These are phyloP conservation scores for Pyrocephalus nanus DNA, from an alignment of 2,797 vertebrate genomes.

Conservation along the genomic window DNA sequence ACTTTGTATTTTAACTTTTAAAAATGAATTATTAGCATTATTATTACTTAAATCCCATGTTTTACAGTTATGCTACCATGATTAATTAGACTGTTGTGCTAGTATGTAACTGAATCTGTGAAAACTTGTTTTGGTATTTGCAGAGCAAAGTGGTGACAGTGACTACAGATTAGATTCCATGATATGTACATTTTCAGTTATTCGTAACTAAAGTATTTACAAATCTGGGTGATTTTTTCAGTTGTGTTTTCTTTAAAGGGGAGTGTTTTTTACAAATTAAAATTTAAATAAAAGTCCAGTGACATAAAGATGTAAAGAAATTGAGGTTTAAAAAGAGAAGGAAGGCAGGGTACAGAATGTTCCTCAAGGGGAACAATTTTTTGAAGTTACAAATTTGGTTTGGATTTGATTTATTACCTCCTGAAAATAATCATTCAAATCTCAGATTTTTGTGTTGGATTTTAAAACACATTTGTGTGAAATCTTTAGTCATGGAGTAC, in stretches of 20 bases:
- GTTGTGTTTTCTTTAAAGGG: background rate
- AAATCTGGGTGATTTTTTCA: background rate
- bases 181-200: background rate
- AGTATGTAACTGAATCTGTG: background rate
- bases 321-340: background rate
- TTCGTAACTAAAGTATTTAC: background rate
- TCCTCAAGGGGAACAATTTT: background rate
- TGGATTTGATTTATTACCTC: background rate
- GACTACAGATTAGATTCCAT: background rate
- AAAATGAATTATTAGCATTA: background rate
- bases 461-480: background rate
- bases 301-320: background rate
- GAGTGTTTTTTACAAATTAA: background rate
- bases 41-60: background rate
- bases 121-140: background rate
- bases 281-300: background rate
- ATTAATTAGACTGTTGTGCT: background rate
- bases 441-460: background rate
- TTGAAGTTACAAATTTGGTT: background rate
- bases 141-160: background rate
- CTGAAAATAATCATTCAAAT: background rate
- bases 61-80: background rate
- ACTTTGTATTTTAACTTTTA: background rate
- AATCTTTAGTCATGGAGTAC: background rate
- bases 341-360: background rate